Conservation (phyloP, 2,113 vertebrate genomes). For the Amphiprion ocellaris region DNA sequence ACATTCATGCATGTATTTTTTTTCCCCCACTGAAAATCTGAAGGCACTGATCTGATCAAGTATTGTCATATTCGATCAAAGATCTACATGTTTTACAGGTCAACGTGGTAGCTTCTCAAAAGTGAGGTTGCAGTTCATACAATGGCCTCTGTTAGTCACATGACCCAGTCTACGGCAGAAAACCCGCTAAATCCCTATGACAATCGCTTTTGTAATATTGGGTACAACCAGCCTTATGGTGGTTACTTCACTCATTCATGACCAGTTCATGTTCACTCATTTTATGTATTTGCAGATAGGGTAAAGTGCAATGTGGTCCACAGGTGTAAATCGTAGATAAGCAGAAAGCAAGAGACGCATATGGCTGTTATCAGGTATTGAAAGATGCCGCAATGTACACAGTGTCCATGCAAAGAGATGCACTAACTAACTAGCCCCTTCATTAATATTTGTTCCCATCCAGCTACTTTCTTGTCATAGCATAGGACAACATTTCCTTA, state of each 20-base stretch:
- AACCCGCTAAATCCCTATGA: constrained; percentile 38
- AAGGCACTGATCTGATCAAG: neutral
- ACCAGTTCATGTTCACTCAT: neutral
- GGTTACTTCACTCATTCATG: constrained; percentile 3
- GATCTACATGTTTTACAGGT: neutral
- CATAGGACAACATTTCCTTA: neutral
- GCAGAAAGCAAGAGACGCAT: constrained; percentile 16
- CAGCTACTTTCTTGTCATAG: neutral
- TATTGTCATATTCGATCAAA: neutral
- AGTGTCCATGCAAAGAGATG: constrained; percentile 4
- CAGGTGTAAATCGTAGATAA: constrained; percentile 65
- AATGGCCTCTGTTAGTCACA: constrained; percentile 7
- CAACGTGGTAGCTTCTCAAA: constrained; percentile 2
- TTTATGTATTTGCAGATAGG: constrained; percentile 34
- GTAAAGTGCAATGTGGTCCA: constrained; percentile 48
- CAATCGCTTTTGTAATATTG: neutral
- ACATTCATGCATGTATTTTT: neutral
- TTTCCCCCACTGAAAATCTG: neutral
- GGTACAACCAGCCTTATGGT: constrained; percentile 5
- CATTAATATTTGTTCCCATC: neutral
- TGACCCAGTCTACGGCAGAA: constrained; percentile 25
- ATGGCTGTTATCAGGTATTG: constrained; percentile 48
- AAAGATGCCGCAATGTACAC: neutral
- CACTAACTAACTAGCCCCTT: neutral
- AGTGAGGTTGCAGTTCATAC: neutral